Conservation (phyloP, 2,888 invertebrate genomes). For the Epirrhoe alternata region DNA sequence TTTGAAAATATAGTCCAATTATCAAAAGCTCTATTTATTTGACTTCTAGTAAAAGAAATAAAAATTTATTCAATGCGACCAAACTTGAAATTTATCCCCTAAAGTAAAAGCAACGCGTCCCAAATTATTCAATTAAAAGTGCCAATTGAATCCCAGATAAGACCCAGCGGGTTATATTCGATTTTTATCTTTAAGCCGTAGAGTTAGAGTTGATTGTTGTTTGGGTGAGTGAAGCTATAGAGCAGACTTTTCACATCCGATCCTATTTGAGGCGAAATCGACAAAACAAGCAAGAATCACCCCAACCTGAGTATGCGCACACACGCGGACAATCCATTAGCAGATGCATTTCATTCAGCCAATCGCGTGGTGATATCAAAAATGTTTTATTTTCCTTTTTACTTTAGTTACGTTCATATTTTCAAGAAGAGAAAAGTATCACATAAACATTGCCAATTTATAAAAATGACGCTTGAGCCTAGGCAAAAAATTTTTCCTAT, state of each 20-base stretch:
- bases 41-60: background rate
- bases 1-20: too few relatives aligned
- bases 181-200: conserved; percentile 6
- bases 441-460: too few relatives aligned
- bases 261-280: conserved; percentile 45
- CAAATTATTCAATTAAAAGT: conserved; percentile 32
- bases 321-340: conserved; percentile 43
- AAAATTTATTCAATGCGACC: background rate
- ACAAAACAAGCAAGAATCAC: conserved; percentile 42
- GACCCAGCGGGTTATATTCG: background rate
- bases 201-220: conserved; percentile 6
- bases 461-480: too few relatives aligned
- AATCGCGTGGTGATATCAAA: background rate
- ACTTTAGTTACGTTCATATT: too few relatives aligned
- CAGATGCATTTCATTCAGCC: conserved; percentile 31
- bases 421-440: too few relatives aligned
- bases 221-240: conserved; percentile 5
- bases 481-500: too few relatives aligned
- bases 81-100: background rate
- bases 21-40: too few relatives aligned
- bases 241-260: conserved; percentile 38
- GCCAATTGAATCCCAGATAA: conserved; percentile 18
- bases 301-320: conserved; percentile 32
- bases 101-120: conserved; percentile 10
- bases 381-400: too few relatives aligned